Evolutionary conservation across 1,140 invertebrate genomes (phyloP), one percentile per base, ranked within the genome.

Genomic region (Platyura marginata): DNA sequence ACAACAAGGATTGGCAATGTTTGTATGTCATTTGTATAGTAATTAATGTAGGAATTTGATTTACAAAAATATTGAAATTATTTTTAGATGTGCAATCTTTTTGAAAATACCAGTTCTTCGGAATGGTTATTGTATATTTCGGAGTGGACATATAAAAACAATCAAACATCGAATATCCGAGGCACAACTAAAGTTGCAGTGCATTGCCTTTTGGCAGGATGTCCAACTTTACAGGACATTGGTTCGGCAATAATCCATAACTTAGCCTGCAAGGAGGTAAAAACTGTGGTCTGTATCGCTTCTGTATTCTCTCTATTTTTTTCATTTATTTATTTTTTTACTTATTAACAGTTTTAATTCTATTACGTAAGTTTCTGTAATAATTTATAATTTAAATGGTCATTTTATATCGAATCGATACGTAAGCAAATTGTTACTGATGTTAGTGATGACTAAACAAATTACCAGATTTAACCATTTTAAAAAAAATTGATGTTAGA

Each of bases 121-220:
- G 89, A 94, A 62, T 93, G 89, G 88, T 56, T 92, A 48, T 66
- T 92, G 47, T 92, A 92, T 61, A 91, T 93, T 54, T 89, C 84
- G 15, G 86, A 91, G 59, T 93, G 88, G 88, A 72, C 74, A 21
- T 73, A 77, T 50, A 70, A 72, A 42, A 75, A 72, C 13, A 72
- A 77, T 48, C 71, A 69, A 44, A 77, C 85, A 35, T 89, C 82
- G 49, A 94, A 94, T 59, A 89, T 90, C 49, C 69, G 86, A 22
- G 85, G 86, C 4, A 92, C 87, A 18, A 91, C 87, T 3, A 87
- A 89, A 68, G 80, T 90, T 19, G 83, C 83, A 11, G 87, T 92
- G 2, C 86, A 92, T 57, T 78, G 81, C 44, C 62, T 88, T 36
- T 70, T 93, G 1, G 77, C 81, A 9, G 80, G 84, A 43, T 71